Percentiles rank a stretch among this genome's conserved stretches.
phyloP scores from a whole-genome alignment of 2,797 vertebrate genomes.

The Tenualosa ilisha region DNA sequence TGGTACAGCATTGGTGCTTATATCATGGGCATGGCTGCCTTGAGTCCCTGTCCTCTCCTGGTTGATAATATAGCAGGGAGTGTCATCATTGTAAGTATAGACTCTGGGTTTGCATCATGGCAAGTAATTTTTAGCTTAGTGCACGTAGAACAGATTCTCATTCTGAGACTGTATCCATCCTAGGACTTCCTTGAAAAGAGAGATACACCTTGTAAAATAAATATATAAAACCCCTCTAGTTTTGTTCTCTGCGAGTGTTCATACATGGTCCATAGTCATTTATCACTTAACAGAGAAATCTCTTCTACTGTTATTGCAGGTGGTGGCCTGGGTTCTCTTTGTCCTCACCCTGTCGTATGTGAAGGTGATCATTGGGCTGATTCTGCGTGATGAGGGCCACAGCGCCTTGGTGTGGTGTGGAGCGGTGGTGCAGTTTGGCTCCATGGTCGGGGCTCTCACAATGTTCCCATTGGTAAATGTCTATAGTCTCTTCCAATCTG shows the following conservation, averaged over 20 bases:
- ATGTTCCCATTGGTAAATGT: conserved; percentile 79
- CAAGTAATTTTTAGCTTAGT: not conserved
- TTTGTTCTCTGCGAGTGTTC: not conserved
- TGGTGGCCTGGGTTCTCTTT: conserved; percentile 79
- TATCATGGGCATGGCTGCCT: conserved; percentile 65
- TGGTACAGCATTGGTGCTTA: conserved; percentile 65
- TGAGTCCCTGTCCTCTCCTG: conserved; percentile 71
- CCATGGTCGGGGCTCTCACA: conserved; percentile 78
- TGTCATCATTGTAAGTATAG: conserved; percentile 63
- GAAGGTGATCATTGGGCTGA: conserved; percentile 82
- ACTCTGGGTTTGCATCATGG: not conserved
- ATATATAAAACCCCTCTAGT: too few species aligned
- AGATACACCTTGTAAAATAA: too few species aligned
- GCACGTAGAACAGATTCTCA: not conserved
- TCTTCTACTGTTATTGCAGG: conserved; percentile 62
- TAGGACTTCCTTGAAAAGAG: too few species aligned
- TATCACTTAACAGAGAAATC: not conserved
- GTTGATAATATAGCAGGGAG: conserved; percentile 54
- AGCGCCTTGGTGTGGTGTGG: conserved; percentile 86
- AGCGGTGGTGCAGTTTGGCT: conserved; percentile 83
- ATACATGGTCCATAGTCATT: not conserved
- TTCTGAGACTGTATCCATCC: not conserved
- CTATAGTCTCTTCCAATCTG: conserved; percentile 63
- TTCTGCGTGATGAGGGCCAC: conserved; percentile 81
- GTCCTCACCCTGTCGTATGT: conserved; percentile 80